Evolutionary conservation across 2,888 invertebrate species (phyloP).

Genomic region (Heliconius ismenius): DNA sequence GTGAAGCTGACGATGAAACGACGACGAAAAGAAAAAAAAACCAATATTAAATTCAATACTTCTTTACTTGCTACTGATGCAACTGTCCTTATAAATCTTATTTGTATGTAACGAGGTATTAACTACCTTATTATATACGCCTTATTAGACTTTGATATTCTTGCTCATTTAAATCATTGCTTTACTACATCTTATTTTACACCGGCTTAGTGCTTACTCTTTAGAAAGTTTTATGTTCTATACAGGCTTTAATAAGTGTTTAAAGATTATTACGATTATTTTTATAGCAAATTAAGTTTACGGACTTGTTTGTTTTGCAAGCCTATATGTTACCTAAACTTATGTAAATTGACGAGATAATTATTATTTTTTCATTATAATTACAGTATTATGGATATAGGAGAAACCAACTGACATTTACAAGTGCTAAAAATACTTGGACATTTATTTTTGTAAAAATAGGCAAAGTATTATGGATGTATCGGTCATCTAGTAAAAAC

Average conservation of each 20-base stretch:
- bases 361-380: too few species aligned
- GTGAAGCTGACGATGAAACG: too few species aligned
- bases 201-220: slow-evolving; percentile 2
- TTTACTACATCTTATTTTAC: slow-evolving; percentile 16
- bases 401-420: too few species aligned
- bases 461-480: background rate
- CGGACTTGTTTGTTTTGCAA: background rate
- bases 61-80: background rate
- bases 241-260: background rate
- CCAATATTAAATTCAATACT: background rate
- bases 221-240: slow-evolving; percentile 8
- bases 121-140: background rate
- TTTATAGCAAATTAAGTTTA: slow-evolving; percentile 6
- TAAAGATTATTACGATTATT: background rate
- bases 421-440: background rate
- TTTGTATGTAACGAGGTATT: too few species aligned
- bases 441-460: background rate
- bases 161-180: slow-evolving; percentile 7
- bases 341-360: too few species aligned
- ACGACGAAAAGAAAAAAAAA: too few species aligned
- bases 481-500: background rate
- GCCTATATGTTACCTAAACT: background rate
- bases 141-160: slow-evolving; percentile 3
- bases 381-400: too few species aligned
- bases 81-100: too few species aligned